These are phyloP conservation scores for Silvanus unidentatus DNA, from an alignment of 2,888 invertebrate species.

Conservation along the genomic window DNA sequence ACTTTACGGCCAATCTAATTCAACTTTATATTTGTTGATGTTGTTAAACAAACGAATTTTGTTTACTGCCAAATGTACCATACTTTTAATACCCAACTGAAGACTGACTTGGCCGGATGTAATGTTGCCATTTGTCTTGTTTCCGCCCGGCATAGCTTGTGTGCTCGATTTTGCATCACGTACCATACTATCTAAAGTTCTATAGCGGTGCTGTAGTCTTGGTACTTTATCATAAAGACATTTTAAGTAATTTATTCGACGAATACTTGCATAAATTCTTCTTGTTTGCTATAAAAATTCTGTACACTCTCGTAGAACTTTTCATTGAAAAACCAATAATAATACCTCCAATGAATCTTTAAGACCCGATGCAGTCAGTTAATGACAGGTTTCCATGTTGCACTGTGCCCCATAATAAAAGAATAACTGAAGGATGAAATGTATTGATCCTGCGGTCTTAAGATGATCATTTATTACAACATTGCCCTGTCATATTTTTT, in stretches of 20 bases:
- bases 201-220: slow-evolving; percentile 5
- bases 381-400: too few species aligned
- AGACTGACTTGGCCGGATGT: slow-evolving; percentile 7
- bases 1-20: slow-evolving; percentile 15
- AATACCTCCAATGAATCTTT: too few species aligned
- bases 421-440: too few species aligned
- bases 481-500: slow-evolving; percentile 4
- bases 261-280: slow-evolving; percentile 9
- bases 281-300: too few species aligned
- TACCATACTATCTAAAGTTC: slow-evolving; percentile 17
- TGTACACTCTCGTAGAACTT: too few species aligned
- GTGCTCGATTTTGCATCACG: slow-evolving; percentile 19
- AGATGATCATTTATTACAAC: neutral
- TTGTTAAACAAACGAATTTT: slow-evolving; percentile 8
- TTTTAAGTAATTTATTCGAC: slow-evolving; percentile 19
- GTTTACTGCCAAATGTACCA: neutral
- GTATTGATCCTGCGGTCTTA: too few species aligned
- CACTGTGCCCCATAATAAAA: too few species aligned
- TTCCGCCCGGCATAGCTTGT: slow-evolving; percentile 14
- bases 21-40: slow-evolving; percentile 13
- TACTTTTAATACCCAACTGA: neutral
- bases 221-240: slow-evolving; percentile 16
- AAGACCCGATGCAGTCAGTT: too few species aligned
- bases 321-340: too few species aligned
- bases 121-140: slow-evolving; percentile 11